A percentile compares a stretch with the other conserved stretches of the same genome.
These are phyloP conservation scores for Penaeus monodon DNA, from an alignment of 2,888 invertebrate species.

Conservation along the genomic window DNA sequence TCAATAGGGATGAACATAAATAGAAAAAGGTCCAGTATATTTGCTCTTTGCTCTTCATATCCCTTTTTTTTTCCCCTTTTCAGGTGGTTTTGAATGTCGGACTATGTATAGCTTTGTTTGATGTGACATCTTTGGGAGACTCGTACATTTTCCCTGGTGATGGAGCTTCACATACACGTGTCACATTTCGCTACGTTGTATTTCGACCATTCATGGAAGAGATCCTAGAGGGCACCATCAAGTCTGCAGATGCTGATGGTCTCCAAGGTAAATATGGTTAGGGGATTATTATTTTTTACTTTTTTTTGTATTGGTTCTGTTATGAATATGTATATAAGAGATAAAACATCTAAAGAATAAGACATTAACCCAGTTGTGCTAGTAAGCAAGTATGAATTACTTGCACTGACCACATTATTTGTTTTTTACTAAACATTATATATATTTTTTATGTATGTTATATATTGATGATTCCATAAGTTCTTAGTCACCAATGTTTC, in stretches of 20 bases:
- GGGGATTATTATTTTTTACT: neutral
- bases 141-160: conserved; percentile 95
- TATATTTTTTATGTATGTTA: no score
- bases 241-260: conserved; percentile 90
- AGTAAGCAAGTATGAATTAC: no score
- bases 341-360: no score
- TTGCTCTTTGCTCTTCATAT: neutral
- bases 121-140: conserved; percentile 88
- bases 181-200: conserved; percentile 91
- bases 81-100: conserved; percentile 95
- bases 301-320: no score
- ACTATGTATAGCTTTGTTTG: conserved; percentile 92
- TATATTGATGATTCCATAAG: no score
- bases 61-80: conserved; percentile 62
- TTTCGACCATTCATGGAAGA: conserved; percentile 96
- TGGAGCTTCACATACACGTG: conserved; percentile 94
- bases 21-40: conserved; percentile 30
- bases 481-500: no score
- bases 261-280: conserved; percentile 78
- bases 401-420: no score
- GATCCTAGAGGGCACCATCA: conserved; percentile 91
- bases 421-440: no score
- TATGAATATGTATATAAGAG: no score
- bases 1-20: no score
- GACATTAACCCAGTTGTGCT: no score